Base-by-base conservation (phyloP, 2,888 invertebrate species). In the Molanna angustata region DNA sequence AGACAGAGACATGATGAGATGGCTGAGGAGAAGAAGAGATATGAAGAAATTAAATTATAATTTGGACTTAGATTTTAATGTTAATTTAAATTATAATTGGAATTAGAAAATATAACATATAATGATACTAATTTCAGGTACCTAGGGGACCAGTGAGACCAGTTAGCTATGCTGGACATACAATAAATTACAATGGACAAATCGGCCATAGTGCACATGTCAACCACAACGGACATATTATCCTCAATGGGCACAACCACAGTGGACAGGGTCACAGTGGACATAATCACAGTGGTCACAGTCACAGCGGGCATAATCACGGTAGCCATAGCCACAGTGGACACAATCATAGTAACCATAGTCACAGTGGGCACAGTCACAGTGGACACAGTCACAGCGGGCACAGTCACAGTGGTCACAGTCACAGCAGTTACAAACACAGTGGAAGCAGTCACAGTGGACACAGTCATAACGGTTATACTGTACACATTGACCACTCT, bases 141-240 rank as follows among this genome's bases (percentile, higher is more conserved):
- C 49, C 49, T 7, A 32, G 49, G 16, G 32, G 21, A 35, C 41
- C 49, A 3, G 42, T 35, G 18, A 66, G 76, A 37, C 76, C 76
- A 1, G 75, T 68, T 9, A 75, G 75, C 63, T 76, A 75, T 63
- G 76, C 76, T 4, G 62, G 62, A 16, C 58, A 53, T 40, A 57
- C n/a, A n/a, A n/a, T 49, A 13, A 52, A 17, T 33, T 54, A 49
- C 44, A 54, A 40, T 37, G 37, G 37, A 17, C 37, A 37, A 6
- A 37, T 37, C n/a, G 40, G 48, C 19, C 48, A 48, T 31, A 48
- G 22, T 17, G 40, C 27, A 20, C 39, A 39, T 17, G 31, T 48
- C 14, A 48, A 33, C 6, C 39, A 40, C 18, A 40, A 48, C 21
- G 41, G 41, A 2, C 41, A 37, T 37, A 21, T 21, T 3, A 27